Evolutionary conservation across 1,140 invertebrate genomes (phyloP).

Genomic region (Anastrepha obliqua): DNA sequence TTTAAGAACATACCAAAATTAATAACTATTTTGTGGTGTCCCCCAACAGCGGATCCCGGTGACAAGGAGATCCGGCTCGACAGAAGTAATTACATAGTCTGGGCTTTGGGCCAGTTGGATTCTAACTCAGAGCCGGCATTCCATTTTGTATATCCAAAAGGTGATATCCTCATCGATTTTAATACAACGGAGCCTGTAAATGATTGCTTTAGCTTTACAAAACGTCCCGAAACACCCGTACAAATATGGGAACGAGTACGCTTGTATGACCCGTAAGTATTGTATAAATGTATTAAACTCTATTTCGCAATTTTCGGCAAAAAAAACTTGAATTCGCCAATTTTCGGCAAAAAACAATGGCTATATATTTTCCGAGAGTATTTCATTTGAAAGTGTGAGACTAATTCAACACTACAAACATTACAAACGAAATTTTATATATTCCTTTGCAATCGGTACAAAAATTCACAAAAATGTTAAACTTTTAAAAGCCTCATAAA

Average conservation of each 20-base stretch:
- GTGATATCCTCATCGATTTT: slow-evolving; percentile 81
- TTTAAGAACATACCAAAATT: too few species aligned
- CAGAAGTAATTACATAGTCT: slow-evolving; percentile 82
- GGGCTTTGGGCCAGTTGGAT: slow-evolving; percentile 90
- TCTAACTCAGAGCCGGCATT: slow-evolving; percentile 87
- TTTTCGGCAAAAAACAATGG: too few species aligned
- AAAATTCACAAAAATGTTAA: too few species aligned
- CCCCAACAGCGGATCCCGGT: slow-evolving; percentile 81
- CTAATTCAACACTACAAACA: too few species aligned
- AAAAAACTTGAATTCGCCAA: background rate
- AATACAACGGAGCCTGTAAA: slow-evolving; percentile 79
- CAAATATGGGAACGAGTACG: slow-evolving; percentile 85
- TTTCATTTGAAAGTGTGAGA: too few species aligned
- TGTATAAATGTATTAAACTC: background rate
- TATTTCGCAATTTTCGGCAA: background rate
- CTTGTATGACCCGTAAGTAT: slow-evolving; percentile 83
- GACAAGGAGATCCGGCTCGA: slow-evolving; percentile 85
- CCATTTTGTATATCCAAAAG: slow-evolving; percentile 87
- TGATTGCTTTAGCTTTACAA: slow-evolving; percentile 84
- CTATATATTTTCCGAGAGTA: too few species aligned
- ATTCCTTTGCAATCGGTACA: too few species aligned
- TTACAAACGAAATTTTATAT: too few species aligned
- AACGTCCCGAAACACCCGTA: slow-evolving; percentile 70
- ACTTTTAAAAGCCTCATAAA: too few species aligned
- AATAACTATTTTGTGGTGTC: background rate